Evolutionary conservation across 2,888 invertebrate species (phyloP), one percentile per base, ranked within the genome.

Genomic region (Scaptomyza caliginosa): DNA sequence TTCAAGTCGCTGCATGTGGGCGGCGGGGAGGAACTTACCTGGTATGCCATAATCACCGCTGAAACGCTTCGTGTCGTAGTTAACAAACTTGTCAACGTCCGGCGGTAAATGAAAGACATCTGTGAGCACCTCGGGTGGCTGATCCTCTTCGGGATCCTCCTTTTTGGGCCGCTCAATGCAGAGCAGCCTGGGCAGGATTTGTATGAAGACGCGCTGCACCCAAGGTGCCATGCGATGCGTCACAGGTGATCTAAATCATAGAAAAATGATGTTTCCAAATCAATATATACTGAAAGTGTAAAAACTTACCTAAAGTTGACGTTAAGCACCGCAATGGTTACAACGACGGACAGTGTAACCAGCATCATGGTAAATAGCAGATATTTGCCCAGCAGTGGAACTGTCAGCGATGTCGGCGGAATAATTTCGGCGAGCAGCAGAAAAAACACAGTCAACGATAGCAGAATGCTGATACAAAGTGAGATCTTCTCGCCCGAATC

Each of bases 401-500:
- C 97, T 76, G 97, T 97, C 81, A 98, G 93, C 80, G 97, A 97
- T 75, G 98, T 98, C 54, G 98, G 97, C 83, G 98, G 98, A 91
- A 98, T 98, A 91, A 97, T 98, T 93, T 98, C 98, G 89, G 96
- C 97, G 90, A 98, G 93, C 84, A 98, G 93, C 89, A 98, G 93
- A 93, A 98, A 97, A 93, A 98, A 98, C 93, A 98, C 97, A 89
- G 97, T 98, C 90, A 98, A 93, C 80, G 98, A 98, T 56, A 98
- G 95, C 69, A 98, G 93, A 91, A 98, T 97, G 76, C 97, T 97
- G 89, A 98, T 97, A 92, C 98, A 98, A 74, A 99, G 94, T 69
- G 98, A 98, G 86, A 99, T 97, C 92, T 99, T 99, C 92, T 99
- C 99, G 77, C 99, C 99, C 50, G 98, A 98, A 92, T 99, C 98